These are phyloP conservation scores for Salvelinus alpinus DNA, from an alignment of 2,113 vertebrate genomes.

Conservation along the genomic window DNA sequence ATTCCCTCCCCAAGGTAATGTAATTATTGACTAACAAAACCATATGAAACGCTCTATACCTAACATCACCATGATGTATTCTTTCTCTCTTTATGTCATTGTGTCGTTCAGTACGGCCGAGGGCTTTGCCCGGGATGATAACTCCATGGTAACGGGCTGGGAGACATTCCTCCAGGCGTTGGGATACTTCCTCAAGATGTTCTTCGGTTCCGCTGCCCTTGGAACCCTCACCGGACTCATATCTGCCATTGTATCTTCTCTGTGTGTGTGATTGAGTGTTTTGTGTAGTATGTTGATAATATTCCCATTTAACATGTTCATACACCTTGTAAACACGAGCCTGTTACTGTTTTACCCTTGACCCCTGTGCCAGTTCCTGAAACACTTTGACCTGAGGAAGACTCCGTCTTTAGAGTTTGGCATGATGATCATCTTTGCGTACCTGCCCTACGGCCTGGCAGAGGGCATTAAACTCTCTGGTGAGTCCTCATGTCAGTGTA, in stretches of 20 bases:
- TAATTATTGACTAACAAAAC: neutral
- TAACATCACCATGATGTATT: too few relatives aligned
- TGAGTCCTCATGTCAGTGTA: constrained; percentile 51
- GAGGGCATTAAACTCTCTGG: constrained; percentile 97
- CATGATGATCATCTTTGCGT: constrained; percentile 99
- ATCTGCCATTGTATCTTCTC: constrained; percentile 94
- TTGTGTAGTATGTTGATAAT: neutral
- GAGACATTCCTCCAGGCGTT: constrained; percentile 93
- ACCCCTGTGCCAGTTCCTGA: constrained; percentile 77
- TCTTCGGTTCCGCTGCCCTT: constrained; percentile 95
- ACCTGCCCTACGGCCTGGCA: constrained; percentile 94
- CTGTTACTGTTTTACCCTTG: constrained; percentile 32
- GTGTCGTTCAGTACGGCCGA: constrained; percentile 87
- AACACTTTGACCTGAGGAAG: constrained; percentile 95
- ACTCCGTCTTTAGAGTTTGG: constrained; percentile 97
- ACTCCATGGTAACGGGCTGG: constrained; percentile 88
- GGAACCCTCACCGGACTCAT: constrained; percentile 97
- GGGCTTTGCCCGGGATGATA: constrained; percentile 85
- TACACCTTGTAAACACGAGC: neutral
- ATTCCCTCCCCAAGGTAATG: neutral
- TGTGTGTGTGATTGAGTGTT: constrained; percentile 1
- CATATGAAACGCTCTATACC: too few relatives aligned
- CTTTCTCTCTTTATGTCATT: constrained; percentile 37
- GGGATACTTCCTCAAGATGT: constrained; percentile 97
- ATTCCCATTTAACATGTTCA: neutral